A percentile compares a stretch with the other conserved stretches of the same genome.
Evolutionary conservation across 2,797 vertebrate species (phyloP).

Genomic region (Sebastes variabilis): DNA sequence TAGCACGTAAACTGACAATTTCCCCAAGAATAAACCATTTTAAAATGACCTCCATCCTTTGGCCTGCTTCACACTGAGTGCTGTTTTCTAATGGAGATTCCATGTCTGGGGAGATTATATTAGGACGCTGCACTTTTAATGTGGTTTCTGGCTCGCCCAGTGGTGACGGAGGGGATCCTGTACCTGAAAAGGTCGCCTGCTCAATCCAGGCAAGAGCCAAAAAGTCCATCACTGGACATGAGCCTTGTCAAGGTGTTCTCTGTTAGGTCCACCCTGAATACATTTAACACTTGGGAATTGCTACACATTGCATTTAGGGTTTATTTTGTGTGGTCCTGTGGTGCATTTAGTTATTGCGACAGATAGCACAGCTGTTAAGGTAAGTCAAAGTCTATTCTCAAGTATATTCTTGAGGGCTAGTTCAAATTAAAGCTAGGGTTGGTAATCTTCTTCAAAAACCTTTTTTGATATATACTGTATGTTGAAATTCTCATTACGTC

Average conservation of each 20-base stretch:
- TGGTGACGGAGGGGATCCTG: constrained; percentile 12
- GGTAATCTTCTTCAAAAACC: background rate
- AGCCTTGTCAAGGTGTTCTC: constrained; percentile 37
- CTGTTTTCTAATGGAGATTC: constrained; percentile 55
- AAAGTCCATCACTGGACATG: constrained; percentile 30
- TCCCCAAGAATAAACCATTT: constrained; percentile 28
- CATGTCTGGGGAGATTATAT: constrained; percentile 44
- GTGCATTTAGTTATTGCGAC: background rate
- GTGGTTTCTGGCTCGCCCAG: constrained; percentile 34
- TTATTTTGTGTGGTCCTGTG: background rate
- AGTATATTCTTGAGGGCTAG: background rate
- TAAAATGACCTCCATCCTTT: constrained; percentile 30
- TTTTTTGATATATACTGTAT: background rate
- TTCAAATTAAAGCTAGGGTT: background rate
- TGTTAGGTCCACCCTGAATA: constrained; percentile 10
- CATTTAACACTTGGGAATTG: constrained; percentile 2
- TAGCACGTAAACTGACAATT: background rate
- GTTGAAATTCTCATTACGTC: background rate
- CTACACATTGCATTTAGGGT: background rate
- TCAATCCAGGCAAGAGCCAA: constrained; percentile 29
- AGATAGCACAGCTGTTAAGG: background rate
- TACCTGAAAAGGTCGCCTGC: constrained; percentile 36
- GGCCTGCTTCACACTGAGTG: constrained; percentile 7
- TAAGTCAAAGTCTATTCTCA: background rate
- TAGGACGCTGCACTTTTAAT: constrained; percentile 35